Base-by-base conservation (phyloP, 2,888 invertebrate species). In the Amblyjoppa fuscipennis region DNA sequence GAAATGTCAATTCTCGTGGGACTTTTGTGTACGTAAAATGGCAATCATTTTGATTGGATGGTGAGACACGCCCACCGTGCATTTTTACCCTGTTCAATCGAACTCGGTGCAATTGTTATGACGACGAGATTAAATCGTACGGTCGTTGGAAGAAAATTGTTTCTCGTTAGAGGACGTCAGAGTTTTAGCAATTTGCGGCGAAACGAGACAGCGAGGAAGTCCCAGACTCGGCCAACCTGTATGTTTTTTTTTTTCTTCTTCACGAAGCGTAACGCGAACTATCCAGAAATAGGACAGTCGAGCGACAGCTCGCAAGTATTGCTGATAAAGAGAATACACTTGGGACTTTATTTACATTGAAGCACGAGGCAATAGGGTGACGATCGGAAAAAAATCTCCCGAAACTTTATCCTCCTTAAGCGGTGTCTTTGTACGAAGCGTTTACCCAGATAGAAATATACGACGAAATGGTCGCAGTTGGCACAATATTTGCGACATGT, bases 81-180 rank as follows among this genome's bases (percentile, higher is more conserved):
- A 25, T 59, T 59, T 11, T 25, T 11, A 4, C 13, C 28, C 11
- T 59, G 9, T 28, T 59, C 11, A 1, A 25, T 25, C 45, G 4
- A 49, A 16, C 28, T 28, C 25, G 25, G 28, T 59, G 25, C 25
- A 4, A 28, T 41, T 53, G 38, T 51, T 38, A 68, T 25, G 20
- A 68, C 28, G 3, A n/a, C 53, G 68, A 68, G 38, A 25, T 68
- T 20, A 13, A 77, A 56, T 5, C 16, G 25, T 34, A 0, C 3
- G 7, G 34, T 4, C 31, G 49, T 13, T 34, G n/a, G 49, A 51
- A 34, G 41, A 51, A 7, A 34, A 51, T 66, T 28, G 51, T 13
- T 66, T 49, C 64, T 3, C 51, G 34, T 31, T n/a, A 49, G 7
- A 31, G n/a, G n/a, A 75, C 75, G 75, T 51, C 64, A 64, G 25